Evolutionary conservation across 2,797 vertebrate species (phyloP).

Genomic region (Acanthornis magna): DNA sequence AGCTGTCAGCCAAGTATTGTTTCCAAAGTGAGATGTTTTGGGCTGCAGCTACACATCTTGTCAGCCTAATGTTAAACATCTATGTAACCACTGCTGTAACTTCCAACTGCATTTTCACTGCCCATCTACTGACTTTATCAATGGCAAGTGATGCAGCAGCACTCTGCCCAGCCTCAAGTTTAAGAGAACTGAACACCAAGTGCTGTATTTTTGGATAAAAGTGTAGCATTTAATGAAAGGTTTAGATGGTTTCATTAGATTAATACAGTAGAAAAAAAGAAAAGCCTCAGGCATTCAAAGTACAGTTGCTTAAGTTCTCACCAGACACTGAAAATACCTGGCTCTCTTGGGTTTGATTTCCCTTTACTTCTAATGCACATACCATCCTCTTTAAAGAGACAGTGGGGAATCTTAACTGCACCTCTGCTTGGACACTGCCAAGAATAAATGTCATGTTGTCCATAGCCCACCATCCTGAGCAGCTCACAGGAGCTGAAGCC

Average conservation of each 20-base stretch:
- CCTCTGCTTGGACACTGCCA: background rate
- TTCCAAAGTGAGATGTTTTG: background rate
- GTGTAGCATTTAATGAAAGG: background rate
- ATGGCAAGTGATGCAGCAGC: background rate
- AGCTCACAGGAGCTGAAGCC: background rate
- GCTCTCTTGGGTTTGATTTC: background rate
- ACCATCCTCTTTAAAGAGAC: too few relatives aligned
- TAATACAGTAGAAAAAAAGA: background rate
- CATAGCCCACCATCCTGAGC: rapidly evolving
- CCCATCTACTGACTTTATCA: background rate
- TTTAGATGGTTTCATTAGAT: background rate
- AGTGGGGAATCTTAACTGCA: background rate
- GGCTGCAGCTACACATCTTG: background rate
- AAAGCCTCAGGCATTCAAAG: background rate
- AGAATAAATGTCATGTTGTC: rapidly evolving
- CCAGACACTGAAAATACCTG: background rate
- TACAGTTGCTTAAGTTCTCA: background rate
- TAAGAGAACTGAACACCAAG: background rate
- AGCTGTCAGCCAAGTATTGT: background rate
- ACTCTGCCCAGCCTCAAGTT: background rate
- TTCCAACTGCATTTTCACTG: background rate
- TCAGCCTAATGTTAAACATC: rapidly evolving
- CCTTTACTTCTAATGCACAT: rapidly evolving
- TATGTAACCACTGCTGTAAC: rapidly evolving
- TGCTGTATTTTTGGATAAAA: background rate